A percentile compares a stretch with the other conserved stretches of the same genome.
Conservation (phyloP, 2,113 vertebrate species). For the Ptilorrhoa leucosticta region DNA sequence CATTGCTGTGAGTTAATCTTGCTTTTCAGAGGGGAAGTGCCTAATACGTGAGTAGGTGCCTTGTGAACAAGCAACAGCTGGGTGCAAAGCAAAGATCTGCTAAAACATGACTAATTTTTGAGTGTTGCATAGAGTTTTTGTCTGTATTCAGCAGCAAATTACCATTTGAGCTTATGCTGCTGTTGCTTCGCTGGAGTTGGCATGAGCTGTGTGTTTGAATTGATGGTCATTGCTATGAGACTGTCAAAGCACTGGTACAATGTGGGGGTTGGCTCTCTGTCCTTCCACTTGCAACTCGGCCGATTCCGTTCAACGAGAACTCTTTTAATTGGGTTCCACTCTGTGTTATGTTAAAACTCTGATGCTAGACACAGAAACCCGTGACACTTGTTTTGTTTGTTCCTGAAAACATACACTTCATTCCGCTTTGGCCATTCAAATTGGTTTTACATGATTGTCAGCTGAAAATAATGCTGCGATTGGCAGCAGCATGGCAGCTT, state of each 20-base stretch:
- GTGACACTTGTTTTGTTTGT: constrained; percentile 29
- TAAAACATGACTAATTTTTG: background rate
- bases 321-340: constrained; percentile 5
- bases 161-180: background rate
- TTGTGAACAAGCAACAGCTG: background rate
- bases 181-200: background rate
- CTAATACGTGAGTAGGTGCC: background rate
- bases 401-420: constrained; percentile 19
- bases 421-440: constrained; percentile 27
- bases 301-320: background rate
- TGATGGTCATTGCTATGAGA: background rate
- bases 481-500: constrained; percentile 42
- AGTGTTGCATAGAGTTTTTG: background rate
- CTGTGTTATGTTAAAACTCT: background rate
- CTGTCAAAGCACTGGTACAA: background rate
- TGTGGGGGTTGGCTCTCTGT: background rate
- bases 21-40: background rate
- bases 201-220: background rate
- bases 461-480: background rate
- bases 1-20: background rate
- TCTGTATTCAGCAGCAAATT: background rate
- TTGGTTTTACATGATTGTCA: constrained; percentile 6
- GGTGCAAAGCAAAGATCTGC: background rate
- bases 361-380: background rate
- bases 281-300: background rate